A percentile compares a stretch with the other conserved stretches of the same genome.
These are phyloP conservation scores for Andinoacara biseriatus DNA, from an alignment of 2,113 vertebrate species.

Conservation along the genomic window DNA sequence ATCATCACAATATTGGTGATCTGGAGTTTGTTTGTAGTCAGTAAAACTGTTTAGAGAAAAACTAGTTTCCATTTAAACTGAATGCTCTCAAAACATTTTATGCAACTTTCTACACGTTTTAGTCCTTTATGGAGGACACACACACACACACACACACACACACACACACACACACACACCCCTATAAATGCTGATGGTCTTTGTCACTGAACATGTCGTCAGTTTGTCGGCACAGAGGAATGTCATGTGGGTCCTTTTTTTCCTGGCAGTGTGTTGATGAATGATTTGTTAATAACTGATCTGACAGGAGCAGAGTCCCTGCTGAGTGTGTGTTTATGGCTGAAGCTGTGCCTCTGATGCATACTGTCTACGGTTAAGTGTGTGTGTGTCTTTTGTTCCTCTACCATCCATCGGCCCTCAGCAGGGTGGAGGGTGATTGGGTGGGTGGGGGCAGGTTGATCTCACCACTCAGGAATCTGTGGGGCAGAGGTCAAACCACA, in stretches of 20 bases:
- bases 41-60: not conserved
- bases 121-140: not conserved
- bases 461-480: constrained; percentile 71
- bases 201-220: not conserved
- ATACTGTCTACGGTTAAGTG: not conserved
- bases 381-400: constrained; percentile 33
- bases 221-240: not conserved
- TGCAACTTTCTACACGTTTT: not conserved
- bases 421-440: constrained; percentile 14
- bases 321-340: constrained; percentile 3
- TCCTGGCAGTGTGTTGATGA: not conserved
- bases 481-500: constrained; percentile 28
- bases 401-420: constrained; percentile 8
- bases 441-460: constrained; percentile 33
- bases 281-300: not conserved
- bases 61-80: not conserved
- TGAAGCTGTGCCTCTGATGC: not conserved
- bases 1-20: not conserved
- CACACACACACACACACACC: not conserved
- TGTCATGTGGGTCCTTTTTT: not conserved
- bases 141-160: not conserved
- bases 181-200: not conserved
- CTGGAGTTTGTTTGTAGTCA: not conserved
- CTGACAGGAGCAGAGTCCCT: not conserved
- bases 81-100: not conserved